phyloP scores from a whole-genome alignment of 2,797 vertebrate species.

The Coregonus ussuriensis region DNA sequence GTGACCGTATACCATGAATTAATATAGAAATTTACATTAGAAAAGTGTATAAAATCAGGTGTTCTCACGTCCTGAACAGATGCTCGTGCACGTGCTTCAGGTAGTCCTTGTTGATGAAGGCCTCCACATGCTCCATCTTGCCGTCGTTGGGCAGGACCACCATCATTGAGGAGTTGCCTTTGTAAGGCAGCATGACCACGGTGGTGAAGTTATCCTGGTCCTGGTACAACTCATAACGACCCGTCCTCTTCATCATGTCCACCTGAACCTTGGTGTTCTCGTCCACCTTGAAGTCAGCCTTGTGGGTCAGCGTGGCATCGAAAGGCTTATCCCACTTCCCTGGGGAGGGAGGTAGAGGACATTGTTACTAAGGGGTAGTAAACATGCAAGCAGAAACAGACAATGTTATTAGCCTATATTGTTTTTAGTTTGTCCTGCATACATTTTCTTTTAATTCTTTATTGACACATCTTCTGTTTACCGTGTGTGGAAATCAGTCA shows the following conservation, averaged over 20 bases:
- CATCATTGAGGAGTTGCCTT: slow-evolving; percentile 82
- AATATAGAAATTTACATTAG: neutral
- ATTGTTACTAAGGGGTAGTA: slow-evolving; percentile 4
- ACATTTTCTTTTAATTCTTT: neutral
- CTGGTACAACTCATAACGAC: slow-evolving; percentile 75
- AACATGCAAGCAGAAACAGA: neutral
- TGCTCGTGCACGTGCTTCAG: slow-evolving; percentile 74
- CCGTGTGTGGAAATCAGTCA: neutral
- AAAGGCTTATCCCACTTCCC: slow-evolving; percentile 88
- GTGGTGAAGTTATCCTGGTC: slow-evolving; percentile 77
- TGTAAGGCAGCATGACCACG: slow-evolving; percentile 85
- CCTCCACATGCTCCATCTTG: slow-evolving; percentile 80
- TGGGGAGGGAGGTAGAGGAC: slow-evolving; percentile 29
- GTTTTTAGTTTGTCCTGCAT: too few species aligned
- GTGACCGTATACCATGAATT: neutral
- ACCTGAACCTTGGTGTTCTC: slow-evolving; percentile 76
- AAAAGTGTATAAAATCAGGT: neutral
- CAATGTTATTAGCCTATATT: too few species aligned
- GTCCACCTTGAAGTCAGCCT: slow-evolving; percentile 78
- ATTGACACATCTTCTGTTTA: neutral
- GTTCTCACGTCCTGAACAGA: slow-evolving; percentile 69
- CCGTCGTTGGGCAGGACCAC: slow-evolving; percentile 84
- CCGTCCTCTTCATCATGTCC: slow-evolving; percentile 87
- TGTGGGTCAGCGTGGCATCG: slow-evolving; percentile 72
- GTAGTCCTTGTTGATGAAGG: slow-evolving; percentile 65